Evolutionary conservation across 2,797 vertebrate species (phyloP).

Genomic region (Lophotriccus pileatus): DNA sequence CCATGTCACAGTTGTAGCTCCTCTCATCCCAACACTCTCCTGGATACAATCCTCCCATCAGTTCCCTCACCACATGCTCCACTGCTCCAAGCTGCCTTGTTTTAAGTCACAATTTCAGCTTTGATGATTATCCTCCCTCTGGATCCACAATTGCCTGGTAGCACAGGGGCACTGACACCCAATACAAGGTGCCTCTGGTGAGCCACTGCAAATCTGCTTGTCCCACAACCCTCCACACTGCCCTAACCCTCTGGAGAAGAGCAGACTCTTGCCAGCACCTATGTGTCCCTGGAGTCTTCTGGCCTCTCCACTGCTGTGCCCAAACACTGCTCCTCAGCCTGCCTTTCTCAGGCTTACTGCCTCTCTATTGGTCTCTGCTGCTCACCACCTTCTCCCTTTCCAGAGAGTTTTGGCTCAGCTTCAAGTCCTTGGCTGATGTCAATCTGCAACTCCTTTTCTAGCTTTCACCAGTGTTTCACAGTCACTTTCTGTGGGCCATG

Average conservation of each 20-base stretch:
- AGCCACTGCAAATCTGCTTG: not conserved
- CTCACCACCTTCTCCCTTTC: not conserved
- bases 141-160: accelerated
- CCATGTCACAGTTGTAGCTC: not conserved
- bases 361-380: not conserved
- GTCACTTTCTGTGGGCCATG: not conserved
- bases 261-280: not conserved
- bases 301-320: not conserved
- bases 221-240: not conserved
- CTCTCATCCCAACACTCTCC: not conserved
- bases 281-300: not conserved
- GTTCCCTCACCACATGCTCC: not conserved
- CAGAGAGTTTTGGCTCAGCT: not conserved
- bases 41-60: not conserved
- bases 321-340: not conserved
- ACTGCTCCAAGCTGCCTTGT: accelerated
- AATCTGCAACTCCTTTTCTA: slow-evolving; percentile 27
- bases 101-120: not conserved
- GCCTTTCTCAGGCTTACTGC: not conserved
- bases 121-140: not conserved
- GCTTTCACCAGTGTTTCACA: slow-evolving; percentile 27
- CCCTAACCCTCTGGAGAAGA: not conserved
- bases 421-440: slow-evolving; percentile 28
- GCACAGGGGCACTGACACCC: not conserved
- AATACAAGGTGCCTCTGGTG: not conserved